Conservation (phyloP, 2,888 invertebrate species). For the Drosophila anomalata region DNA sequence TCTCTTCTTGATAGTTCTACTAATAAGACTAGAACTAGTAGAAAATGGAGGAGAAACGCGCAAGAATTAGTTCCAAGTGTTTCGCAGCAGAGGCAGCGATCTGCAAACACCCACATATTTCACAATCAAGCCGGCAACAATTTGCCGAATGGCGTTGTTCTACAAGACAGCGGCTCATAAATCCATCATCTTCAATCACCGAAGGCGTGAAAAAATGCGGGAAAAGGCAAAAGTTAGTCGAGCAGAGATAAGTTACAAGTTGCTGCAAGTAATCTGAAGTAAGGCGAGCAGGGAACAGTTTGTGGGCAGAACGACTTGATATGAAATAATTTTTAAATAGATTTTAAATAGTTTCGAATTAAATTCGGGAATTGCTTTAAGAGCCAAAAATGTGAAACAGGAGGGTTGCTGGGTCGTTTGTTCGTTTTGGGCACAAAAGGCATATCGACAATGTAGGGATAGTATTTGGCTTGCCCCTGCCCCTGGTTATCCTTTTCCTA, state of each 20-base stretch:
- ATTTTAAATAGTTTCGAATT: background rate
- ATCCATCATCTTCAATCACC: constrained; percentile 27
- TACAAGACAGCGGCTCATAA: constrained; percentile 41
- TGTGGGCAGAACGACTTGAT: too few relatives aligned
- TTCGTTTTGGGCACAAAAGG: constrained; percentile 23
- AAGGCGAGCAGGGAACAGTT: background rate
- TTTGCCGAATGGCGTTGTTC: constrained; percentile 52
- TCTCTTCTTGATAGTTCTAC: too few relatives aligned
- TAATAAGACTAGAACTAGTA: too few relatives aligned
- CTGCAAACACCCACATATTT: constrained; percentile 38
- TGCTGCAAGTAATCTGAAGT: background rate
- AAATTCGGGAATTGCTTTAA: constrained; percentile 10
- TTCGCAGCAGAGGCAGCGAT: background rate
- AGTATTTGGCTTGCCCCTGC: constrained; percentile 20
- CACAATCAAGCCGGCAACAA: constrained; percentile 57
- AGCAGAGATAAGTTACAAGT: background rate
- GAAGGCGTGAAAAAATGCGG: background rate
- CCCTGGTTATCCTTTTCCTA: background rate
- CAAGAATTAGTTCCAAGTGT: background rate
- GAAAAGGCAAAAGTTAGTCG: background rate
- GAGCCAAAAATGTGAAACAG: constrained; percentile 15
- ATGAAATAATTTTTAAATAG: background rate
- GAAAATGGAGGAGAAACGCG: too few relatives aligned
- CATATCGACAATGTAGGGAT: constrained; percentile 20
- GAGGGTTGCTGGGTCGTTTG: background rate